These are phyloP conservation scores for Therioaphis trifolii DNA, from an alignment of 2,888 invertebrate species.

Conservation along the genomic window DNA sequence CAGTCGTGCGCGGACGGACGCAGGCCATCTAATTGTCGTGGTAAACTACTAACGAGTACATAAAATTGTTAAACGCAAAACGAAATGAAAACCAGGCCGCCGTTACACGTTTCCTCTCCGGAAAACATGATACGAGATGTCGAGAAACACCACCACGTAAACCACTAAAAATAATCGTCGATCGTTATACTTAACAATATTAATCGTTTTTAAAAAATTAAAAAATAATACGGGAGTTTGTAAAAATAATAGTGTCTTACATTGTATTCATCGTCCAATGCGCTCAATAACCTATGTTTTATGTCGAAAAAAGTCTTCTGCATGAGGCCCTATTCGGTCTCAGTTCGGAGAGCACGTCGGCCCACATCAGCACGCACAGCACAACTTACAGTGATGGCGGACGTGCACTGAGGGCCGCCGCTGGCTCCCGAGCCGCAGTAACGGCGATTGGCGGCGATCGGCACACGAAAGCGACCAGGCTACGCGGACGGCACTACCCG, in stretches of 20 bases:
- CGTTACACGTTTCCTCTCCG: constrained; percentile 26
- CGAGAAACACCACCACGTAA: constrained; percentile 12
- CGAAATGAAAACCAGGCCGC: not conserved
- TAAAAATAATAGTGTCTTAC: constrained; percentile 75
- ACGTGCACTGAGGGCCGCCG: constrained; percentile 68
- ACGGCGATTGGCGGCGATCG: constrained; percentile 62
- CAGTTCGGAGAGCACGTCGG: constrained; percentile 70
- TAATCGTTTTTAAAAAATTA: constrained; percentile 26
- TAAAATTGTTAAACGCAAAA: not conserved
- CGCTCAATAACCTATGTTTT: constrained; percentile 95
- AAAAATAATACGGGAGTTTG: constrained; percentile 57
- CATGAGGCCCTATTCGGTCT: constrained; percentile 71
- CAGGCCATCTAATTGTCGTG: not conserved
- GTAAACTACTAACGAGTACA: not conserved
- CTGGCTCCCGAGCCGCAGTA: constrained; percentile 63
- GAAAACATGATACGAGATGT: not conserved
- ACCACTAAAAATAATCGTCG: constrained; percentile 15
- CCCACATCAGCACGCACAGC: constrained; percentile 69
- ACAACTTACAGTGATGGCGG: constrained; percentile 71
- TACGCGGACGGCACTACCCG: constrained; percentile 55
- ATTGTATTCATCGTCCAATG: constrained; percentile 97
- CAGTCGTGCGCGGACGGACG: constrained; percentile 10
- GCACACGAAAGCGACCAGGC: constrained; percentile 61
- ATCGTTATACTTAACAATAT: constrained; percentile 26
- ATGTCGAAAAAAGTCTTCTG: constrained; percentile 78